phyloP scores from a whole-genome alignment of 2,113 vertebrate species.

The Onychorhynchus coronatus region DNA sequence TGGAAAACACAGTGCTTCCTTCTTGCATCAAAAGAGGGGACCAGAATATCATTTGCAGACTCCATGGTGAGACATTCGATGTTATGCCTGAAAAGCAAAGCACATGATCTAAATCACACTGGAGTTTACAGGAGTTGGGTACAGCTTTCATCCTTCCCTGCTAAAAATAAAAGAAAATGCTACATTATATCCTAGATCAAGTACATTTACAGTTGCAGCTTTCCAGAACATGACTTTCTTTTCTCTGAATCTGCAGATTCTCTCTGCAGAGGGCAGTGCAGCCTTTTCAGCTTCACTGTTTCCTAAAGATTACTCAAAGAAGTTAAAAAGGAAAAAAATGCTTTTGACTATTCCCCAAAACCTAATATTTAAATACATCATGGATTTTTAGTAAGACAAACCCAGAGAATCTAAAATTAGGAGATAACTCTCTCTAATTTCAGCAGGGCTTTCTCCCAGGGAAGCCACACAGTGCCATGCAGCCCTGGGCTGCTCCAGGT shows the following conservation, averaged over 20 bases:
- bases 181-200: background rate
- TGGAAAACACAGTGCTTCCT: constrained; percentile 93
- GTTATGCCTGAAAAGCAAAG: constrained; percentile 78
- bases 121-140: background rate
- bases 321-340: background rate
- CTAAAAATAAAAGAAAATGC: background rate
- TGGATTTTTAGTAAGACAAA: background rate
- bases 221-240: background rate
- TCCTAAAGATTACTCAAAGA: background rate
- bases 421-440: background rate
- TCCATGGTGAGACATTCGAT: constrained; percentile 89
- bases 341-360: background rate
- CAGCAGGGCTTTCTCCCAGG: background rate
- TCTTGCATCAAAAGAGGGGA: constrained; percentile 85
- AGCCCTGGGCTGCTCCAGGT: accelerated
- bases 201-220: background rate
- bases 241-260: background rate
- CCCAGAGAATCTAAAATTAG: background rate
- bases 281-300: background rate
- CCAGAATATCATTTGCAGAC: constrained; percentile 86
- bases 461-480: background rate
- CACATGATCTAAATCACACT: background rate
- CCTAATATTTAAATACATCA: background rate
- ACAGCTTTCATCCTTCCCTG: background rate
- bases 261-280: constrained; percentile 51